Conservation (phyloP, 2,888 invertebrate genomes). For the Lepetodrilus schrolli region DNA sequence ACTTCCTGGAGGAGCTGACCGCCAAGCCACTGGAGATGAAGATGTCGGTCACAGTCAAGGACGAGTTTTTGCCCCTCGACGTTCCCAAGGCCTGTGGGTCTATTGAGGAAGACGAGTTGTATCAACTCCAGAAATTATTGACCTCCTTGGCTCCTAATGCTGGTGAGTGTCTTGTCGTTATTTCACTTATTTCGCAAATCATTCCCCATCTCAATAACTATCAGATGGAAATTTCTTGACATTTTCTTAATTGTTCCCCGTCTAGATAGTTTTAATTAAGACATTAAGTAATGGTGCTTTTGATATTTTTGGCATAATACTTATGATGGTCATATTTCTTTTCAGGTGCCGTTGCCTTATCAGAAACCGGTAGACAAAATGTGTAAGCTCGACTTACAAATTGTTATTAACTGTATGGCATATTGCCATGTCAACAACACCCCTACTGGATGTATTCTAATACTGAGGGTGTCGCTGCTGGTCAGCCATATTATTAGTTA, state of each 20-base stretch:
- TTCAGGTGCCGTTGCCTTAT: conserved; percentile 52
- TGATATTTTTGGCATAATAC: too few species aligned
- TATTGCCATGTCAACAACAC: conserved; percentile 61
- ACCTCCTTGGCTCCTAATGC: conserved; percentile 53
- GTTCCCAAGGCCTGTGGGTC: conserved; percentile 25
- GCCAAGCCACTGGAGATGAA: conserved; percentile 29
- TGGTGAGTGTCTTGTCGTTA: conserved; percentile 48
- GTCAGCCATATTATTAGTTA: conserved; percentile 16
- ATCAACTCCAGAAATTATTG: conserved; percentile 60
- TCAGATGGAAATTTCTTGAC: too few species aligned
- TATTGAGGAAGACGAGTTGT: conserved; percentile 51
- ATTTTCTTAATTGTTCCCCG: too few species aligned
- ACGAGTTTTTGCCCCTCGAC: neutral
- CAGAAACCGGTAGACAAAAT: conserved; percentile 65
- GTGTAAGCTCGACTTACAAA: conserved; percentile 65
- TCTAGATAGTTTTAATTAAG: too few species aligned
- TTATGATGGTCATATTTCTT: conserved; percentile 13
- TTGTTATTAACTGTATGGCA: conserved; percentile 61
- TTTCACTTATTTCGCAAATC: neutral
- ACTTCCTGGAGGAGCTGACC: conserved; percentile 34
- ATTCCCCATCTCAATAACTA: too few species aligned
- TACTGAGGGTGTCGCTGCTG: conserved; percentile 8
- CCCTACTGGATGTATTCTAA: neutral
- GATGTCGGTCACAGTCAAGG: conserved; percentile 26
- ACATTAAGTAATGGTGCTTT: too few species aligned